These are phyloP conservation scores for Apocrypta bakeri DNA, from an alignment of 1,140 invertebrate genomes.

Conservation along the genomic window DNA sequence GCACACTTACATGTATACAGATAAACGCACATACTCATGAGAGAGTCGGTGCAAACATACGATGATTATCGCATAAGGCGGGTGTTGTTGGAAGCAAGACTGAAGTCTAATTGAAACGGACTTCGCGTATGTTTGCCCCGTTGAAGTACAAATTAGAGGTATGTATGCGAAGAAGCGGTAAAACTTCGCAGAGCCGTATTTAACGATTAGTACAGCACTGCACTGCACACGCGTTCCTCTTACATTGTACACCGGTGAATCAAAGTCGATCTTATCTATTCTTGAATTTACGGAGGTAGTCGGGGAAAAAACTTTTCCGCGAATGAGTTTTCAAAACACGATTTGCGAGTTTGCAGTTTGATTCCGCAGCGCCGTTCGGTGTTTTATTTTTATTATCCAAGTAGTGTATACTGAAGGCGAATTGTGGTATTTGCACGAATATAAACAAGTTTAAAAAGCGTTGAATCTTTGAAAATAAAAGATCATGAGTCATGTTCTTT, in stretches of 20 bases:
- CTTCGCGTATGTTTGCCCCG: neutral
- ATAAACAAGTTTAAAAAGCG: conserved; percentile 44
- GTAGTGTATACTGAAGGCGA: neutral
- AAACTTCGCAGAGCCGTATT: neutral
- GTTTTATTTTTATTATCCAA: too few species aligned
- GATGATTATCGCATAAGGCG: conserved; percentile 31
- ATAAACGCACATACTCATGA: neutral
- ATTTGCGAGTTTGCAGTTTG: conserved; percentile 28
- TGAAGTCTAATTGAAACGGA: conserved; percentile 41
- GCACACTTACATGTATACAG: neutral
- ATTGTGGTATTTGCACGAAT: neutral
- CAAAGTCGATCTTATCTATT: neutral
- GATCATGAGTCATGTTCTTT: conserved; percentile 26
- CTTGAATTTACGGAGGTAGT: neutral
- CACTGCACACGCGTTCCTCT: neutral
- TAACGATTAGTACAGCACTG: neutral
- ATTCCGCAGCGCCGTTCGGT: neutral
- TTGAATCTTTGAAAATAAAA: conserved; percentile 42
- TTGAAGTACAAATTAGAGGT: conserved; percentile 30
- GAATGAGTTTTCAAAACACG: conserved; percentile 28
- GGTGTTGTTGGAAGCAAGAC: neutral
- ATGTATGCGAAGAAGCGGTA: neutral
- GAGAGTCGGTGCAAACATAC: neutral
- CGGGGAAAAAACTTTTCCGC: neutral
- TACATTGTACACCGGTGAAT: neutral